Base-by-base conservation (phyloP, 2,888 invertebrate genomes). In the Cenopis cana region DNA sequence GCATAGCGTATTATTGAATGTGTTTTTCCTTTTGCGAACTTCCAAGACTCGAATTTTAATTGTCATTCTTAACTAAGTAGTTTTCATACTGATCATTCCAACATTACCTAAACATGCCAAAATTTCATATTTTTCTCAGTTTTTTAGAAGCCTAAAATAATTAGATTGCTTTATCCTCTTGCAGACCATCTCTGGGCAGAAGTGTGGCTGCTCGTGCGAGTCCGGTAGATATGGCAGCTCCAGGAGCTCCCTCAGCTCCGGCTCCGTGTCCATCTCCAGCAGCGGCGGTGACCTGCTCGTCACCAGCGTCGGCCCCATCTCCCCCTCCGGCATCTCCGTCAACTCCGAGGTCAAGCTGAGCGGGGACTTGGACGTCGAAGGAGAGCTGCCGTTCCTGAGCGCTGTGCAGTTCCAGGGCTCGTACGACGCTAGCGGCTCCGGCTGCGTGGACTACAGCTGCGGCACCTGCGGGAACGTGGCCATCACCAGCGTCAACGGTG, bases 391-490 rank as follows among this genome's bases (percentile, higher is more conserved):
- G 0, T 80, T 82, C 76, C 66, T 81, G 10, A 77, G 76, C 36
- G 77, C 81, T 20, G 79, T 82, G 36, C 75, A 77, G 12, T 62
- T 82, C 9, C 79, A 80, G 61, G 81, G 81, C 5, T 74, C 76
- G 3, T 50, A 86, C 10, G 83, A 85, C 0, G 77, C 80, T 2
- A 72, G 67, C 29, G 88, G 88, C 0, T 75, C 79, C 38, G 86
- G 84, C 20, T 75, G 79, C 0, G 83, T 85, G 0, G 76, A 82
- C 11, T 87, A 86, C 41, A 81, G 83, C 3, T 85, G 85, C 68
- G 87, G 87, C 0, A n/a, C n/a, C 17, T 80, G 74, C 38, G 86
- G 84, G 0, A 79, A 77, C 59, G 75, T 86, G 0, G 85, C 78
- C 8, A 85, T 87, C n/a, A 71, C 81, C 0, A 77, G 77, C 8